These are phyloP conservation scores for Cichlasoma orientale DNA, from an alignment of 2,797 vertebrate species.

Conservation along the genomic window DNA sequence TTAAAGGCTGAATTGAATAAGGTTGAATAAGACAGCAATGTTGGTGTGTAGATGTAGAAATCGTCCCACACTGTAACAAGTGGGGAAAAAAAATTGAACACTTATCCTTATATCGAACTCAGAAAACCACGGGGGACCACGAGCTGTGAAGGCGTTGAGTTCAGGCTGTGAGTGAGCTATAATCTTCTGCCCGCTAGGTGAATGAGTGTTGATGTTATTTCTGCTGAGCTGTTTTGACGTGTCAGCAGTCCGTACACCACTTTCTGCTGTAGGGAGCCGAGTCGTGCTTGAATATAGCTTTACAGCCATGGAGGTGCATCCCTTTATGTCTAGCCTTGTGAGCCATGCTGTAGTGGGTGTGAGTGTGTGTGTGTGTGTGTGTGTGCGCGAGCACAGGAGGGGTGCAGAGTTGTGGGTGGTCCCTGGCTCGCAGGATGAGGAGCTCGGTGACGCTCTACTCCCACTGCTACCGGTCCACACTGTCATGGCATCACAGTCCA, in stretches of 20 bases:
- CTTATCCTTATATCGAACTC: neutral
- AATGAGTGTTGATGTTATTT: conserved; percentile 28
- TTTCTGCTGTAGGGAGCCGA: conserved; percentile 21
- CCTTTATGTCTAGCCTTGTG: conserved; percentile 19
- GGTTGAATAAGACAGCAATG: neutral
- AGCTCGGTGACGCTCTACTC: conserved; percentile 41
- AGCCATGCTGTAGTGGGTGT: conserved; percentile 21
- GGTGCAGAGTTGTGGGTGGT: conserved; percentile 56
- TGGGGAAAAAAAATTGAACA: rapidly evolving
- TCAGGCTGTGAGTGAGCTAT: conserved; percentile 27
- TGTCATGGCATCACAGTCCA: neutral
- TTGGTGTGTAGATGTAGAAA: neutral
- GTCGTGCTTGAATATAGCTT: conserved; percentile 4
- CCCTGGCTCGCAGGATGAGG: conserved; percentile 50
- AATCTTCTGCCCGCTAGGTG: conserved; percentile 13
- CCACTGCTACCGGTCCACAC: conserved; percentile 44
- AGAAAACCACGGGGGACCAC: neutral
- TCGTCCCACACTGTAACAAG: neutral
- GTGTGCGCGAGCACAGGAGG: conserved; percentile 24
- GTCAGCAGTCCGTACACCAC: neutral
- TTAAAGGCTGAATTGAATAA: neutral
- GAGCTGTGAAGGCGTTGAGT: conserved; percentile 10
- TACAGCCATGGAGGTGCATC: neutral
- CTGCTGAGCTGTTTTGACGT: conserved; percentile 22
- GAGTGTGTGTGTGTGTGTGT: conserved; percentile 28